Percentiles rank a stretch among this genome's conserved stretches.
These are phyloP conservation scores for Erethizon dorsatum DNA, from an alignment of 2,797 vertebrate species.

Conservation along the genomic window DNA sequence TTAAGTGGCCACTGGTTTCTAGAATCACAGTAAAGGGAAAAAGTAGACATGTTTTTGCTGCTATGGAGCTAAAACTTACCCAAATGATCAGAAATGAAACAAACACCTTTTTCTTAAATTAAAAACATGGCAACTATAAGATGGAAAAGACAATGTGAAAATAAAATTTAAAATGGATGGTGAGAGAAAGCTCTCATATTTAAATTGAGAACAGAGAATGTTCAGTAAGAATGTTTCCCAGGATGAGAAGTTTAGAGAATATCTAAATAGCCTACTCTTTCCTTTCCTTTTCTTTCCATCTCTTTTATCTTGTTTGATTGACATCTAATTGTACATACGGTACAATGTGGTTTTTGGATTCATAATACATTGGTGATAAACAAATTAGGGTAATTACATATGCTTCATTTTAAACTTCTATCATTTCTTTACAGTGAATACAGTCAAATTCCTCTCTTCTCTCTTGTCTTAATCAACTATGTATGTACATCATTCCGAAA, in stretches of 20 bases:
- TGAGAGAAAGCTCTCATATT: neutral
- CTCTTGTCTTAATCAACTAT: conserved; percentile 62
- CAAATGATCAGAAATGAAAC: conserved; percentile 15
- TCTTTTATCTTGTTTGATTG: neutral
- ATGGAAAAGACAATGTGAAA: neutral
- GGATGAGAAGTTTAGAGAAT: neutral
- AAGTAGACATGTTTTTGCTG: neutral
- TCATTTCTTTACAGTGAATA: neutral
- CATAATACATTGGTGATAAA: neutral
- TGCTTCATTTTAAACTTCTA: neutral
- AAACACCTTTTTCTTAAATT: conserved; percentile 12
- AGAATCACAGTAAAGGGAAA: neutral
- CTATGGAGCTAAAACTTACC: neutral
- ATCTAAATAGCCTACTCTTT: neutral
- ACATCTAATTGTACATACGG: neutral
- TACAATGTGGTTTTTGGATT: neutral
- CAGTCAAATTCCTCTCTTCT: conserved; percentile 6
- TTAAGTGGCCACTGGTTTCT: neutral
- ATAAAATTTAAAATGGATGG: neutral
- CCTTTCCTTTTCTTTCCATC: neutral
- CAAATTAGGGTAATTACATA: neutral
- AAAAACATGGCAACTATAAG: neutral
- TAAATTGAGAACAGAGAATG: neutral
- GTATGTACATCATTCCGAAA: conserved; percentile 66
- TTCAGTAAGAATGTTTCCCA: conserved; percentile 71